Evolutionary conservation across 2,888 invertebrate genomes (phyloP), one percentile per base, ranked within the genome.

Genomic region (Incurvaria masculella): DNA sequence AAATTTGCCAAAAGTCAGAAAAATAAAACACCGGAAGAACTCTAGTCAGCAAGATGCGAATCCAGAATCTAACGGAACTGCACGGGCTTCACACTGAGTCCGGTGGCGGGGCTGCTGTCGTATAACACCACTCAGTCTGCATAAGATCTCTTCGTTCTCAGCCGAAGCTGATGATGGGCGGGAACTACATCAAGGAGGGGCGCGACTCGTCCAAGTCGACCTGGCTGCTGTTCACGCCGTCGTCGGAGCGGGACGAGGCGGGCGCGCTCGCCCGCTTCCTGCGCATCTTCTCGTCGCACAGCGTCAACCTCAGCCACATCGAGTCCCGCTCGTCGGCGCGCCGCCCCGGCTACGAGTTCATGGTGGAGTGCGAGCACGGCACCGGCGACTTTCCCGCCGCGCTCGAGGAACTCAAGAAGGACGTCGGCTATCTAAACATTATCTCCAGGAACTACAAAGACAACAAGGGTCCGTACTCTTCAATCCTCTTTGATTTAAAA

Each of bases 31-130:
- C n/a, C n/a, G n/a, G n/a, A n/a, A n/a, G n/a, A n/a, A n/a, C n/a
- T n/a, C n/a, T n/a, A n/a, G n/a, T n/a, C n/a, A n/a, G n/a, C n/a
- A n/a, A n/a, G n/a, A n/a, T n/a, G n/a, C n/a, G n/a, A n/a, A n/a
- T n/a, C n/a, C n/a, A n/a, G n/a, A n/a, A n/a, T n/a, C n/a, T n/a
- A n/a, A n/a, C n/a, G n/a, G 97, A 97, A 95, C 68, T 93, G 92
- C 65, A 98, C 98, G 1, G 99, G 99, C 3, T 99, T 98, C 69
- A 92, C 91, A 0, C 80, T 99, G 5, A 85, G 99, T 4, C 99
- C 99, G 1, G 99, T 98, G 2, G 97, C 99, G 4, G 99, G 99
- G 0, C 81, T 99, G 3, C 79, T 99, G 17, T 97, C 97, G 0
- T 97, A n/a, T n/a, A n/a, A n/a, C n/a, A n/a, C n/a, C n/a, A n/a